Conservation (phyloP, 1,140 invertebrate species). For the Aphidius ervi region DNA sequence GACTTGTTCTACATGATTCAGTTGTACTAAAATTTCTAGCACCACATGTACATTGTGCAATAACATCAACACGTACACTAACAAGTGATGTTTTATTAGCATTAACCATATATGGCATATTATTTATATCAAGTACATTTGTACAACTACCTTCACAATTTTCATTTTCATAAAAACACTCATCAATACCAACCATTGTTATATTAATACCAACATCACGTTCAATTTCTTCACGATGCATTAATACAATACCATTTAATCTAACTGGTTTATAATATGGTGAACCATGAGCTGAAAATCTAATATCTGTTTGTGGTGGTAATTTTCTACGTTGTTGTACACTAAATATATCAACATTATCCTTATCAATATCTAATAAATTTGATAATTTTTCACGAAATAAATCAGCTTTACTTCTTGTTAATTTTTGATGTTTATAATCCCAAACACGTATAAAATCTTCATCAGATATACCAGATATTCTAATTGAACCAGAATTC, state of each 20-base stretch:
- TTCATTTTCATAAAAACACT: conserved; percentile 92
- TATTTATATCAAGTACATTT: conserved; percentile 83
- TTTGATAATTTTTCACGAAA: conserved; percentile 84
- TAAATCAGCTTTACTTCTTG: conserved; percentile 82
- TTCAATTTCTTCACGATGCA: conserved; percentile 92
- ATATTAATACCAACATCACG: conserved; percentile 90
- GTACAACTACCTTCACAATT: conserved; percentile 95
- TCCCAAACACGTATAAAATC: conserved; percentile 94
- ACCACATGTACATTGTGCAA: conserved; percentile 87
- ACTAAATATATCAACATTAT: conserved; percentile 95
- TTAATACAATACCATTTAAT: conserved; percentile 89
- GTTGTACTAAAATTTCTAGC: conserved; percentile 85
- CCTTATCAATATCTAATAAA: conserved; percentile 71
- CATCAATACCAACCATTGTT: conserved; percentile 96
- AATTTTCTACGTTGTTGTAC: conserved; percentile 81
- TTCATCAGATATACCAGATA: conserved; percentile 92
- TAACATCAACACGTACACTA: conserved; percentile 82
- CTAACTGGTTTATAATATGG: conserved; percentile 93
- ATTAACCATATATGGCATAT: conserved; percentile 91
- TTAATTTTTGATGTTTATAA: conserved; percentile 76
- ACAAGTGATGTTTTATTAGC: conserved; percentile 94
- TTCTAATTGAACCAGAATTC: conserved; percentile 90
- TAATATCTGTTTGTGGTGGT: conserved; percentile 86
- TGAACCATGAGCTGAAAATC: conserved; percentile 92
- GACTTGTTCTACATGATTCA: conserved; percentile 83